Evolutionary conservation across 2,888 invertebrate genomes (phyloP), one percentile per base, ranked within the genome.

Genomic region (Trachelus troglodyta): DNA sequence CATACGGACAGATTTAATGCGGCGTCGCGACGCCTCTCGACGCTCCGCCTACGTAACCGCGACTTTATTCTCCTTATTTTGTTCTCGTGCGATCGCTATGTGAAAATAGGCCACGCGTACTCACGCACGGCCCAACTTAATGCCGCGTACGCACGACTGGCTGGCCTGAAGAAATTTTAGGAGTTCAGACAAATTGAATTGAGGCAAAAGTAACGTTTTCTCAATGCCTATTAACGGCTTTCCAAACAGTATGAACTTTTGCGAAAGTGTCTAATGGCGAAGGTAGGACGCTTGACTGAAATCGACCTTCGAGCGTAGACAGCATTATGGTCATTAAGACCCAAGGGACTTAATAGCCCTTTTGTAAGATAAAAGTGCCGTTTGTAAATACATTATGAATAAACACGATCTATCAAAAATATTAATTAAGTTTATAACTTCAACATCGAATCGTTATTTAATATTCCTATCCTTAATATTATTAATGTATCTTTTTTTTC

Each of bases 331-430:
- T 56, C 56, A 6, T 56, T 56, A 56, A 23, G 56, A 23, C 56
- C 9, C 56, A 23, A 23, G 56, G 56, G 56, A 56, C 23, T 9
- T 23, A 56, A 56, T 56, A 23, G 75, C 81, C 79, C 76, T 76
- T 82, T 85, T 88, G 87, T 89, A 88, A 87, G 75, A 89, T 88
- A 85, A 84, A 56, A 85, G 85, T 84, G 83, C 87, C 85, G 84
- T 86, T 89, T 89, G 89, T 89, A 89, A 89, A 89, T 89, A 89
- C 56, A 56, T 56, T 56, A 23, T 56, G 56, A 56, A 56, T 56
- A 56, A 56, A 87, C 30, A 71, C 71, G 34, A 56, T 56, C 56
- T 56, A 56, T 56, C 23, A 56, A 56, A 56, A 56, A 56, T 56
- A 56, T 56, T 9, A 23, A 56, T 56, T 56, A 56, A 56, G 23